Evolutionary conservation across 2,888 invertebrate genomes (phyloP), one percentile per base, ranked within the genome.

Genomic region (Eupithecia exiguata): DNA sequence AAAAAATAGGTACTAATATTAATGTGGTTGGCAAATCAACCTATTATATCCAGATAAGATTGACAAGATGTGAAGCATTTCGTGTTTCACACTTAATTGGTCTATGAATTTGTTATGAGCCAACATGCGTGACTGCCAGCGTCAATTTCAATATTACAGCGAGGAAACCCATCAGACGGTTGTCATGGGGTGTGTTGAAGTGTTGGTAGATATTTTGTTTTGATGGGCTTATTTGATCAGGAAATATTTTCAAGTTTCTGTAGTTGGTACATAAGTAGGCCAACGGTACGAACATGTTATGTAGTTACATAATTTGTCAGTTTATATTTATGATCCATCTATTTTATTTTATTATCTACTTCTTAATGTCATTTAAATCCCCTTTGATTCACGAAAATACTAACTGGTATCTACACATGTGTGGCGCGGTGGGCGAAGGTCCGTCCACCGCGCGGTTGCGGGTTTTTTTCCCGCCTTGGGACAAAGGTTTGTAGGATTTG

Each of bases 41-140:
- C 18, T 65, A 65, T 65, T 65, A 35, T 18, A 65, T 36, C n/a
- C n/a, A 63, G 36, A 38, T 36, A 36, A n/a, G 35, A n/a, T 65
- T n/a, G 63, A 63, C 63, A 63, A n/a, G 36, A 35, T 63, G 63
- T 38, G 38, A 65, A 65, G n/a, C 38, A 38, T 21, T 43, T 40
- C 40, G 36, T 38, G 53, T 30, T 66, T 49, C 63, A 70, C 68
- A 46, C 67, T 40, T 71, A 74, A 79, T 80, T 76, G 72, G 58
- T 71, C 69, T 76, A 75, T 76, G 76, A 80, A 79, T 75, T 78
- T 61, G 49, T 69, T 69, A 77, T 46, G 16, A 71, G 68, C 72
- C 68, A 30, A 61, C 49, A 46, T 72, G 68, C 76, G 77, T 72
- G 72, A 49, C 75, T 75, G 62, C 38, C 66, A 49, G 21, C 71